Base-by-base conservation (phyloP, 2,888 invertebrate genomes). In the Patella ulyssiponensis region DNA sequence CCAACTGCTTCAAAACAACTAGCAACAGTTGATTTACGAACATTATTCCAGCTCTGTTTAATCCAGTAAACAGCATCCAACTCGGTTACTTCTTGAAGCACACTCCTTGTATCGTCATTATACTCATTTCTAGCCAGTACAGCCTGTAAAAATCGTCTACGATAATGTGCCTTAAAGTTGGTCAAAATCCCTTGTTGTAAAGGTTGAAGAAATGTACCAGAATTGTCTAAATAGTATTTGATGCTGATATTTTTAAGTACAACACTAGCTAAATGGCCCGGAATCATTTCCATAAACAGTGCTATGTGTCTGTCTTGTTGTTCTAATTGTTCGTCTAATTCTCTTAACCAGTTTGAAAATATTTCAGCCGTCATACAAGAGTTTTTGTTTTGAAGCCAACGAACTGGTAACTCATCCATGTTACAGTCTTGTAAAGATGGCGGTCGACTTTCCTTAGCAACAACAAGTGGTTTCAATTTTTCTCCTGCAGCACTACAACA, bases 201-300 rank as follows among this genome's bases (percentile, higher is more conserved):
- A 20, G 80, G 80, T 69, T 80, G 80, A 15, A 80, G 74, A 51
- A 76, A 76, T 51, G 78, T 74, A 12, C 78, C 53, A 7, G 80
- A 78, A 72, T 78, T 74, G 54, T 80, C 80, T 78, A 80, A 71
- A 69, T 76, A 80, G 73, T 78, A 80, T 72, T 80, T 78, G 72
- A 80, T 76, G 33, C 76, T 78, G 70, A 78, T 73, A 56, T 80
- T 76, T 58, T 78, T 80, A 71, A 80, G 74, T 54, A 80, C 70
- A 4, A 73, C 64, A n/a, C 74, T 74, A 44, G 78, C 75, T 54
- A 80, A 78, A 71, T 80, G 80, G 17, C 71, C 74, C 2, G 80
- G 80, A 11, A 76, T 75, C 80, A 80, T 80, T 64, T 80, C 80
- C 80, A 80, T 78, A 70, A 80, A 80, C 52, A 80, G 58, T 11